A percentile compares a stretch with the other conserved stretches of the same genome.
Evolutionary conservation across 37 sponge, comb jelly and placozoan genomes (phyloP).

Genomic region (Crambe crambe): DNA sequence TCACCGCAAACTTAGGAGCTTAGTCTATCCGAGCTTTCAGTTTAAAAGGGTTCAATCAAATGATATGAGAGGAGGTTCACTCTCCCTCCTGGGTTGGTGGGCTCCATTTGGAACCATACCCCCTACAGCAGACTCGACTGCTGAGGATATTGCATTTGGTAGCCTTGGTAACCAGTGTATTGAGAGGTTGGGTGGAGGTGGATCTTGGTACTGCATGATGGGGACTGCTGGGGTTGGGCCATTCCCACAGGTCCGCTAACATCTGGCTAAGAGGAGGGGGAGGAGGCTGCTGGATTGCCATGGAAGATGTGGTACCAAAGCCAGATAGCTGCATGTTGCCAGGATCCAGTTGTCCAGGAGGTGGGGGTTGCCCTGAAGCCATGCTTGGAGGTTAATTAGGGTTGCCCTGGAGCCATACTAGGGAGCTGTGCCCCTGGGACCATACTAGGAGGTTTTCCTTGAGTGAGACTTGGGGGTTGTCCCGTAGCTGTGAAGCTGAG

Average conservation of each 20-base stretch:
- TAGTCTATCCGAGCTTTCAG: too few species aligned
- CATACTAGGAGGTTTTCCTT: too few species aligned
- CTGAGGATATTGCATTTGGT: neutral
- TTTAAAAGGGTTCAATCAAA: too few species aligned
- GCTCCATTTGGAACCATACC: constrained; percentile 5
- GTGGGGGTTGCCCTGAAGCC: neutral
- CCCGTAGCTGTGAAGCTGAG: neutral
- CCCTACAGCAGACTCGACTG: neutral
- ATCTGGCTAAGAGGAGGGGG: neutral
- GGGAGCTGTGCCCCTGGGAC: neutral
- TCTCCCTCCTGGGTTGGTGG: constrained; percentile 20
- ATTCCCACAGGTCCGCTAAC: neutral
- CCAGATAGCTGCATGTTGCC: neutral
- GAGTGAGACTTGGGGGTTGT: too few species aligned
- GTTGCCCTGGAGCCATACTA: neutral
- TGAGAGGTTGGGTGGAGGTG: neutral
- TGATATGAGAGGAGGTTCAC: constrained; percentile 35
- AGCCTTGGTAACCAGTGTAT: neutral
- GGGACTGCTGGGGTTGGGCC: neutral
- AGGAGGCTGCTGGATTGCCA: neutral
- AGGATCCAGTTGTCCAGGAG: neutral
- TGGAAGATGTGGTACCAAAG: neutral
- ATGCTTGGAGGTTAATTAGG: neutral
- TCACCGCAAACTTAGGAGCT: too few species aligned
- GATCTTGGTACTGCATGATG: neutral